Evolutionary conservation across 1,140 invertebrate species (phyloP).

Genomic region (Ips typographus): DNA sequence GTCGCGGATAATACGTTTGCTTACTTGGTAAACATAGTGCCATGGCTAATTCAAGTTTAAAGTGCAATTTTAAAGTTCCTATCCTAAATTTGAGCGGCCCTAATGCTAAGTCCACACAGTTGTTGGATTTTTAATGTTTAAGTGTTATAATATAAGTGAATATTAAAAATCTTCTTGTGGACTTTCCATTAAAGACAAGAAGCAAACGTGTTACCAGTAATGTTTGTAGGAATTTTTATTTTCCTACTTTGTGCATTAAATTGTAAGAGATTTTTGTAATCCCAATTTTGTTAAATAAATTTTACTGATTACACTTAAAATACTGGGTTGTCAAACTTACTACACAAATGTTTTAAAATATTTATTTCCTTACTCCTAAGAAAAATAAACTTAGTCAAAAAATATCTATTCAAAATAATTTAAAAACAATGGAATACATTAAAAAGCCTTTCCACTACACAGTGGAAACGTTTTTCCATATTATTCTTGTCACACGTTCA

Average conservation of each 20-base stretch:
- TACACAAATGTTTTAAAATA: too few species aligned
- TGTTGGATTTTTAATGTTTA: background rate
- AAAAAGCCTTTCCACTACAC: too few species aligned
- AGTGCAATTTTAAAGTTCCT: constrained; percentile 1
- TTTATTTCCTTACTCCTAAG: too few species aligned
- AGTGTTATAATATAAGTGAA: constrained; percentile 6
- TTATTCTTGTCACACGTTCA: too few species aligned
- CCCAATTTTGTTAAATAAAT: constrained; percentile 39
- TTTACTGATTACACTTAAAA: constrained; percentile 31
- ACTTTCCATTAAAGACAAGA: background rate
- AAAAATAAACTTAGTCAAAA: too few species aligned
- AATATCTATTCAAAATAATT: too few species aligned
- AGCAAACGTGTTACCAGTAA: constrained; percentile 9
- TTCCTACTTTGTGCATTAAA: constrained; percentile 14
- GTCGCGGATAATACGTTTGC: background rate
- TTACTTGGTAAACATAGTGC: background rate
- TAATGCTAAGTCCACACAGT: too few species aligned
- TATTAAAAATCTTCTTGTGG: background rate
- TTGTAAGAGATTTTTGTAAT: constrained; percentile 35
- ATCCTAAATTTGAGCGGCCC: background rate
- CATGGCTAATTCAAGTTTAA: background rate
- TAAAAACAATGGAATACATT: too few species aligned
- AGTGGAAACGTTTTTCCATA: too few species aligned
- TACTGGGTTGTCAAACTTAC: too few species aligned
- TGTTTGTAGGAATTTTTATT: constrained; percentile 14